Evolutionary conservation across 1,140 invertebrate genomes (phyloP).

Genomic region (Drosophila watanabei): DNA sequence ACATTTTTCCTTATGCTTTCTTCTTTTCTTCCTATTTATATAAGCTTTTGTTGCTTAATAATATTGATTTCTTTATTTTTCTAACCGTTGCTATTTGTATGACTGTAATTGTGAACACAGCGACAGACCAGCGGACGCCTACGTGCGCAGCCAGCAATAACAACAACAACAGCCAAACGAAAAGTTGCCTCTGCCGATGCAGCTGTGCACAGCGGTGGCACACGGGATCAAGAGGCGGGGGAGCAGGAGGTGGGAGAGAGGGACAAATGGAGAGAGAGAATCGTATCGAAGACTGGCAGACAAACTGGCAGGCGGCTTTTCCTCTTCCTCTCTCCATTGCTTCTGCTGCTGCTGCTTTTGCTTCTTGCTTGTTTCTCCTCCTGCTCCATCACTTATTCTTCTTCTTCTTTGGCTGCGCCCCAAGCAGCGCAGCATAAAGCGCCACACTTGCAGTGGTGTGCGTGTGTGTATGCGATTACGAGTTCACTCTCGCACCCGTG

Average conservation of each 20-base stretch:
- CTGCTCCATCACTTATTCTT: not conserved
- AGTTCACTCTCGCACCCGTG: slow-evolving; percentile 52
- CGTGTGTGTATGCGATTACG: slow-evolving; percentile 46
- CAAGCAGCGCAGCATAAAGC: slow-evolving; percentile 68
- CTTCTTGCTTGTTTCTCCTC: slow-evolving; percentile 31
- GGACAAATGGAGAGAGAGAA: not conserved
- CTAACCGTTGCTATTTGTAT: not conserved
- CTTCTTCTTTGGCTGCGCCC: slow-evolving; percentile 29
- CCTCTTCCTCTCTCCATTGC: slow-evolving; percentile 33
- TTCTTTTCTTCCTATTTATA: not conserved
- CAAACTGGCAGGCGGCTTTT: slow-evolving; percentile 75
- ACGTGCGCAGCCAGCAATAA: slow-evolving; percentile 69
- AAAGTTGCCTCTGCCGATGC: slow-evolving; percentile 39
- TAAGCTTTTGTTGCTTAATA: not conserved
- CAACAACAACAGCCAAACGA: slow-evolving; percentile 29
- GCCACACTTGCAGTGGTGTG: slow-evolving; percentile 59
- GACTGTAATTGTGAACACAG: slow-evolving; percentile 14
- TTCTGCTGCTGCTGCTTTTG: slow-evolving; percentile 36
- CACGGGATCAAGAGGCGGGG: slow-evolving; percentile 10
- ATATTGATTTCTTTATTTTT: not conserved
- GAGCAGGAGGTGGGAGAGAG: slow-evolving; percentile 2
- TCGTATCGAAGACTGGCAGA: slow-evolving; percentile 65
- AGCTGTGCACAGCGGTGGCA: slow-evolving; percentile 51
- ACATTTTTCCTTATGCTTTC: not conserved
- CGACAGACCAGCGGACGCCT: slow-evolving; percentile 73